Base-by-base conservation (phyloP, 1,140 invertebrate species). In the Leptinotarsa texana region DNA sequence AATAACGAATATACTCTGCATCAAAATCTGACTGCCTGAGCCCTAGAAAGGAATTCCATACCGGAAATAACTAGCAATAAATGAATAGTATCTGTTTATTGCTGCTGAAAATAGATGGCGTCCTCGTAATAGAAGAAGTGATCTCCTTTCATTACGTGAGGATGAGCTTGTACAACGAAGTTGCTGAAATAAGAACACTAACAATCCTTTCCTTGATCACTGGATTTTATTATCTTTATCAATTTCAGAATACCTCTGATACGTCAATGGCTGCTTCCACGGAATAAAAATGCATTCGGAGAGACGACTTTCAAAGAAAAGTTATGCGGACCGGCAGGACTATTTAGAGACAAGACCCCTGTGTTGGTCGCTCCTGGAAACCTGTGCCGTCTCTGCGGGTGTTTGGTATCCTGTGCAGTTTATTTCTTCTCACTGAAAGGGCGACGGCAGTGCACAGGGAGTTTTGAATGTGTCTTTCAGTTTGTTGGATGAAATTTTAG, bases 401-500 rank as follows among this genome's bases (percentile, higher is more conserved):
- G 76, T 18, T 18, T 15, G 80, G 24, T 87, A 86, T 77, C 85
- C 86, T 70, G 79, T 88, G 51, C 83, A 87, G 76, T 82, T 83
- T 72, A 79, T 88, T 15, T 87, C 84, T 13, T 88, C 85, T 74
- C 87, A 88, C 75, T 82, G 85, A 47, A 88, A 88, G 80, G 87
- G 87, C n/a, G 73, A 81, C 17, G 84, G 84, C 13, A 83, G 80
- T 33, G 82, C 82, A 18, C 71, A 73, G 11, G 83, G 82, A 57
- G 83, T 88, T 11, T 72, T 87, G 0, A 79, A 84, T 63, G 81
- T 78, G 17, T 84, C 83, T n/a, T 69, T 84, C 1, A 63, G 78
- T 22, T 76, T 88, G 51, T 77, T 86, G 42, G 61, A 82, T n/a
- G 72, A 82, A 18, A 77, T 88, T 47, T 80, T 80, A 51, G 73